Base-by-base conservation (phyloP, 1,140 invertebrate species). In the Panagrolaimus sp. region DNA sequence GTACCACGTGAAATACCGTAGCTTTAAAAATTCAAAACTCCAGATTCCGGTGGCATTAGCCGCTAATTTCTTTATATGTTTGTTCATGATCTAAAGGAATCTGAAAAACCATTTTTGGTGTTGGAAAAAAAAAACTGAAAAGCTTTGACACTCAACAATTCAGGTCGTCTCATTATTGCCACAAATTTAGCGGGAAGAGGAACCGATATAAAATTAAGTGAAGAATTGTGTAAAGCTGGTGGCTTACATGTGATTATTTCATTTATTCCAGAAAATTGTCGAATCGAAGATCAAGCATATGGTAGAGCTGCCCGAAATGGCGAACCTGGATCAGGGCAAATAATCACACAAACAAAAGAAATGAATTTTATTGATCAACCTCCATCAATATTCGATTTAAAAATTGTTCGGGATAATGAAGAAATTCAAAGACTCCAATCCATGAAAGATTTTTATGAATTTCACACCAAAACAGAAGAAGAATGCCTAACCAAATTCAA, bases 101-200 rank as follows among this genome's bases (percentile, higher is more conserved):
- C n/a, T n/a, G n/a, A n/a, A n/a, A n/a, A n/a, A n/a, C n/a, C n/a
- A n/a, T n/a, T n/a, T n/a, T n/a, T n/a, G n/a, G n/a, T n/a, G n/a
- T n/a, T n/a, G n/a, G n/a, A n/a, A n/a, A n/a, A n/a, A n/a, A n/a
- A n/a, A n/a, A n/a, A n/a, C n/a, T 52, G 24, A n/a, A 10, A 46
- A 46, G n/a, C 9, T 9, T 10, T 46, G 45, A n/a, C n/a, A n/a
- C n/a, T n/a, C n/a, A n/a, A n/a, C 9, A 46, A 9, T 17, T 32
- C 44, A 6, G 70, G 71, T 6, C 52, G 65, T 1, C 47, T 84
- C 6, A 83, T 85, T 17, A 73, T 85, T 14, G 82, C 84, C 14
- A 85, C 84, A 15, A 85, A 85, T 65, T 70, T 85, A 14, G 84
- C 84, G 12, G 84, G 84, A 52, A 73, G 84, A 28, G 84, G 84